Base-by-base conservation (phyloP, 2,113 vertebrate genomes). In the Ariopsis seemanni region DNA sequence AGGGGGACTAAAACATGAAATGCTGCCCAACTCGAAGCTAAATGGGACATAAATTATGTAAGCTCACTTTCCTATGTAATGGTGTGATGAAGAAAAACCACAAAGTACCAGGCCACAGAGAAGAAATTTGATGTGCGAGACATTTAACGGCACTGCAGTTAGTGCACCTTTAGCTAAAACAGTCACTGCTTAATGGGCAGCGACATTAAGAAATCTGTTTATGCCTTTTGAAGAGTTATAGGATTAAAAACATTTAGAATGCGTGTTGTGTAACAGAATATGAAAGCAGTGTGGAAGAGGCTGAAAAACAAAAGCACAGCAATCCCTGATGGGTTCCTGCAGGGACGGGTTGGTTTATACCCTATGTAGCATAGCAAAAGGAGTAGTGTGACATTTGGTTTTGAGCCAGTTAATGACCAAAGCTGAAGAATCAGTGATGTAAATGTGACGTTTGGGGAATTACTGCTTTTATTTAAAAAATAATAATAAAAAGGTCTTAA, bases 21-120 rank as follows among this genome's bases (percentile, higher is more conserved):
- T 86, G 90, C 91, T 92, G 93, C 91, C 91, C 87, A 91, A 93
- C 89, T 89, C 87, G 89, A 82, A 90, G 79, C 60, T 50, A 77
- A 90, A 89, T 89, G 85, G 81, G 34, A 85, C 87, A 91, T 91
- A 87, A 91, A 91, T 91, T 89, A 91, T 90, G 89, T 83, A 87
- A 80, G 50, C 71, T 83, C 72, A 83, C 58, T 84, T 18, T 55
- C 14, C 42, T 84, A 69, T 85, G 84, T 80, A 89, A 80, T 55
- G 15, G 55, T 74, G 85, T 55, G 77, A 85, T 81, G 82, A 71
- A 60, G 77, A 90, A 69, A 90, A 89, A 88, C 83, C 88, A 88
- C 82, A 80, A 75, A 87, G 82, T 85, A 84, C 48, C 62, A 79
- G 88, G 80, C 87, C 83, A 84, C 85, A 63, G 78, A 86, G 86